These are phyloP conservation scores for fruit fly (Drosophila melanogaster) DNA, from an alignment of 1,140 invertebrate genomes.

Conservation along the genomic window Release_6_plus_ISO1_MT NT_033777.3:6061001-6061500, in stretches of 20 bases:
- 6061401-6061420: slow-evolving; percentile 10
- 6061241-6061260: too few relatives aligned
- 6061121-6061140: slow-evolving; percentile 2
- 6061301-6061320: too few relatives aligned
- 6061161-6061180: too few relatives aligned
- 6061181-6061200: too few relatives aligned
- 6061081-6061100: slow-evolving; percentile 55
- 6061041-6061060: slow-evolving; percentile 53
- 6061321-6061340: too few relatives aligned
- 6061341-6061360: background rate
- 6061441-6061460: slow-evolving; percentile 42
- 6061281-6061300: too few relatives aligned
- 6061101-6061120: slow-evolving; percentile 9
- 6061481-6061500: slow-evolving; percentile 80
- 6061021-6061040: slow-evolving; percentile 51
- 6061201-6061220: too few relatives aligned
- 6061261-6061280: too few relatives aligned
- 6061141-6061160: background rate
- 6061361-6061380: background rate
- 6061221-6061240: too few relatives aligned
- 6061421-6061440: slow-evolving; percentile 13
- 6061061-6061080: slow-evolving; percentile 68
- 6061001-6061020: slow-evolving; percentile 62
- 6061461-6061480: slow-evolving; percentile 80
- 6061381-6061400: slow-evolving; percentile 2